Percentiles rank a stretch among this genome's conserved stretches.
Conservation (phyloP, 2,888 invertebrate species). For the Ophioninae sp. region DNA sequence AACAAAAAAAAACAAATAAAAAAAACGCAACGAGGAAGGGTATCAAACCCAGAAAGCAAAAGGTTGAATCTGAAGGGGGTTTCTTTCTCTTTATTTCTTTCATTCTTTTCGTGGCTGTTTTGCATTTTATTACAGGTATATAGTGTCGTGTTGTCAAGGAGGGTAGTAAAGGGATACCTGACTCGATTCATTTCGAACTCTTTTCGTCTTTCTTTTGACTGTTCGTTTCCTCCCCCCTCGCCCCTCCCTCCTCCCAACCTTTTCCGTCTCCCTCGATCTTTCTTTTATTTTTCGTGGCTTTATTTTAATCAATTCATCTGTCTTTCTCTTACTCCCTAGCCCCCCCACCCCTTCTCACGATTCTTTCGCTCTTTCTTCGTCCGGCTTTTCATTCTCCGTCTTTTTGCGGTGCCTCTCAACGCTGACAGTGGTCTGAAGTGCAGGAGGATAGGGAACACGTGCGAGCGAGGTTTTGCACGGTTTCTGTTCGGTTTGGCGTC, state of each 20-base stretch:
- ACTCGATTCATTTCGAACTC: conserved; percentile 41
- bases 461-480: conserved; percentile 43
- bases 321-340: neutral
- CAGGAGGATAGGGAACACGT: conserved; percentile 35
- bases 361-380: neutral
- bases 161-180: conserved; percentile 57
- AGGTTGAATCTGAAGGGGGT: conserved; percentile 31
- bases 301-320: conserved; percentile 5
- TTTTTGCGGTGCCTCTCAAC: neutral
- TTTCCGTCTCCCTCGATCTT: neutral
- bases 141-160: conserved; percentile 48
- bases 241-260: neutral
- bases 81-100: conserved; percentile 23
- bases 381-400: neutral
- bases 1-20: neutral
- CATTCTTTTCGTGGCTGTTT: conserved; percentile 63
- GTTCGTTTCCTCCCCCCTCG: neutral
- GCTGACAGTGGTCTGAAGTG: neutral
- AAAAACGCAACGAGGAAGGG: neutral
- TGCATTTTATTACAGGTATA: conserved; percentile 70
- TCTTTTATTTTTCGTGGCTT: conserved; percentile 4
- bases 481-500: conserved; percentile 19
- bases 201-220: conserved; percentile 12
- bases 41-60: conserved; percentile 24
- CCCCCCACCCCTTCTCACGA: neutral